These are phyloP conservation scores for Neocrepidodera transversa DNA, from an alignment of 2,888 invertebrate species.

Conservation along the genomic window DNA sequence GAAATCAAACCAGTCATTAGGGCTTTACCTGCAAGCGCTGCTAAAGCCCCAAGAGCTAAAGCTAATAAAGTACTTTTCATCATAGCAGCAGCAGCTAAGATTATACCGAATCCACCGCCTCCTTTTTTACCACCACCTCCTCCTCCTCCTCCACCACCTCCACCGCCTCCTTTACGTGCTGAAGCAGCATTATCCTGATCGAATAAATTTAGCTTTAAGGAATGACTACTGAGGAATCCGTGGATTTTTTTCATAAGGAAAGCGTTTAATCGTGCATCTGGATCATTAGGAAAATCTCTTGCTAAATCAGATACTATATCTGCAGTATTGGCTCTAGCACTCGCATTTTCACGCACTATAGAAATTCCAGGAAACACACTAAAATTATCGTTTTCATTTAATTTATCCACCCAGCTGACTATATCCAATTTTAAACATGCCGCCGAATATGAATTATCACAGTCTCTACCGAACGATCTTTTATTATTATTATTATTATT, in stretches of 20 bases:
- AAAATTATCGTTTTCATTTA: constrained; percentile 72
- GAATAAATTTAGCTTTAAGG: constrained; percentile 68
- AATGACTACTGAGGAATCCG: constrained; percentile 73
- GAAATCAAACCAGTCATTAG: constrained; percentile 81
- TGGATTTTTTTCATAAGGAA: constrained; percentile 73
- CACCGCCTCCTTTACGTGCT: constrained; percentile 44
- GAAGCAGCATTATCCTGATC: constrained; percentile 35
- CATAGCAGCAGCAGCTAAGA: constrained; percentile 63
- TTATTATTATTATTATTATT: too few species aligned
- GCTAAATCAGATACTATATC: constrained; percentile 77
- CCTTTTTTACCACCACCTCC: constrained; percentile 60
- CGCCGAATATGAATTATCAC: constrained; percentile 67
- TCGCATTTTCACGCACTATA: constrained; percentile 68
- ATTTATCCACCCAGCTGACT: constrained; percentile 74
- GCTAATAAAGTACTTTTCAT: constrained; percentile 75
- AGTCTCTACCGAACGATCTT: constrained; percentile 58
- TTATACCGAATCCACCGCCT: constrained; percentile 62
- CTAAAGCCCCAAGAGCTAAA: constrained; percentile 74
- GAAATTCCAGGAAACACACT: constrained; percentile 74
- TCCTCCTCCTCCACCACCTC: constrained; percentile 54
- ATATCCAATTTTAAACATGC: constrained; percentile 80
- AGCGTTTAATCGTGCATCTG: constrained; percentile 75
- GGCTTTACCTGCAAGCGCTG: constrained; percentile 81
- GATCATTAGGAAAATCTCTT: constrained; percentile 74
- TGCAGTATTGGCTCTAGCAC: constrained; percentile 62